Evolutionary conservation across 2,888 invertebrate species (phyloP), one percentile per base, ranked within the genome.

Genomic region (Punctoribates punctum): DNA sequence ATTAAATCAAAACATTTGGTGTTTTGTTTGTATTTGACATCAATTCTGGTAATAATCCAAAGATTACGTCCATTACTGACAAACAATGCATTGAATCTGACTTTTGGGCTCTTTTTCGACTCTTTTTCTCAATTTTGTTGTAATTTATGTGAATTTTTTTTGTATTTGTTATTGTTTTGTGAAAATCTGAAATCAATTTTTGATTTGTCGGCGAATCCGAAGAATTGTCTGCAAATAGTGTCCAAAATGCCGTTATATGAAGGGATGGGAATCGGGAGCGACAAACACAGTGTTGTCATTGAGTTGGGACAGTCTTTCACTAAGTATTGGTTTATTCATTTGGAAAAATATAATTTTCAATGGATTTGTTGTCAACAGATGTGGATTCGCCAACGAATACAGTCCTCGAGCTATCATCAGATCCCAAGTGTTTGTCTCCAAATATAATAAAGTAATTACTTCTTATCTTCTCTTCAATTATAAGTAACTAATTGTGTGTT

Each of bases 281-380:
- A 96, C 81, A 95, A 95, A 83, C 91, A 92, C 82, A 90, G 92
- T 17, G 91, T 96, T 0, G 91, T 96, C 20, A 84, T 96, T 78
- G 96, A 97, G 83, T 90, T 97, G 78, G 96, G 96, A 72, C 87
- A 88, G 60, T 93, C 93, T 25, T 96, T 92, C 82, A 95, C 96
- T 0, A 96, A 96, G 95, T 96, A 86, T 29, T 65, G n/a, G n/a
- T n/a, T n/a, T n/a, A n/a, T n/a, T n/a, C n/a, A n/a, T n/a, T n/a
- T n/a, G n/a, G n/a, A n/a, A n/a, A n/a, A n/a, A n/a, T n/a, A n/a
- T n/a, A n/a, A 6, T 54, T 6, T 87, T 88, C 20, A 23, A 23
- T 65, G n/a, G 65, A 78, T 78, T 81, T 85, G 46, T 57, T 13
- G 13, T 17, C 57, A 17, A 25, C 80, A 96, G 96, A 85, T 91